phyloP scores from a whole-genome alignment of 2,888 invertebrate genomes.

The Dione juno region DNA sequence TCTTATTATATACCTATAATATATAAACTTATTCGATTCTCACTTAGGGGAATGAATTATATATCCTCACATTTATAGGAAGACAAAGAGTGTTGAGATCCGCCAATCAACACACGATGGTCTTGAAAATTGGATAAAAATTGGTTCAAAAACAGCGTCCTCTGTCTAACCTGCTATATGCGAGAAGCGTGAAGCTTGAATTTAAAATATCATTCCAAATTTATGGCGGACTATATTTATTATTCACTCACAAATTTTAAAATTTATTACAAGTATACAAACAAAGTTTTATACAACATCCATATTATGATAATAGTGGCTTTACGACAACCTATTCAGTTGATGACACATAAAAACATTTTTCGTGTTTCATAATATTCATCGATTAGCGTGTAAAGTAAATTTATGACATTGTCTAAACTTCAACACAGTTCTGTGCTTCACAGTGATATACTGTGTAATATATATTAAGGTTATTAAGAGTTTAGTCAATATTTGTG shows the following conservation, averaged over 20 bases:
- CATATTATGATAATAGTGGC: slow-evolving; percentile 43
- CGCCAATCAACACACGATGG: too few relatives aligned
- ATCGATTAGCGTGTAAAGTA: slow-evolving; percentile 72
- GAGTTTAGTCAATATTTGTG: slow-evolving; percentile 78
- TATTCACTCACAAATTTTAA: not conserved
- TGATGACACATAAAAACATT: slow-evolving; percentile 81
- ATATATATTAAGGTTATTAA: slow-evolving; percentile 78
- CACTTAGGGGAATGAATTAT: too few relatives aligned
- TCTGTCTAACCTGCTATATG: too few relatives aligned
- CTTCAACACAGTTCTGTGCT: slow-evolving; percentile 58
- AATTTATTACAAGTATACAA: not conserved
- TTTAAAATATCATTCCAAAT: too few relatives aligned
- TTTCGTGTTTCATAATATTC: slow-evolving; percentile 73
- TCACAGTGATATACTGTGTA: slow-evolving; percentile 58
- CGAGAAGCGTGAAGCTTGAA: too few relatives aligned
- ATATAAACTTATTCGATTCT: too few relatives aligned
- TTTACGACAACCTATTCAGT: slow-evolving; percentile 54
- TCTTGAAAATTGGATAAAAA: too few relatives aligned
- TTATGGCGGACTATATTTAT: not conserved
- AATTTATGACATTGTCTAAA: slow-evolving; percentile 65
- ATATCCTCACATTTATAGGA: too few relatives aligned
- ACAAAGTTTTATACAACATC: not conserved
- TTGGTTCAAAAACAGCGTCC: too few relatives aligned
- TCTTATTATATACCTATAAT: not conserved
- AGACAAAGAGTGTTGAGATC: too few relatives aligned